Evolutionary conservation across 2,888 invertebrate species (phyloP).

Genomic region (Cynaeus angustus): DNA sequence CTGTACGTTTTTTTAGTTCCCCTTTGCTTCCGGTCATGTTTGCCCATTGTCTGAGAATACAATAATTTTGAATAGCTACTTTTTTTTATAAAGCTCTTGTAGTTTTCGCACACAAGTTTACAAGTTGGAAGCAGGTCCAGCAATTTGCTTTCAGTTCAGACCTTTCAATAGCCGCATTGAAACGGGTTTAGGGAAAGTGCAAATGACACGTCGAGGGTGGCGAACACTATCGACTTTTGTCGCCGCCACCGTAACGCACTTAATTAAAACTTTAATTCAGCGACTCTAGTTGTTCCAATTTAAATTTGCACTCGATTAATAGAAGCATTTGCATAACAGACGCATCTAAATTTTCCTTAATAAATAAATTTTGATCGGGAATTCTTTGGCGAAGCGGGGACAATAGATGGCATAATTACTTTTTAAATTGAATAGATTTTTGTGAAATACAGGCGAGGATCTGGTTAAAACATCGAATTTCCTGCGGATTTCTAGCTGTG

Average conservation of each 20-base stretch:
- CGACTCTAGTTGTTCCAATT: neutral
- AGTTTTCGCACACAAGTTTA: constrained; percentile 7
- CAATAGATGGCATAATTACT: constrained; percentile 9
- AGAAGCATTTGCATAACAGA: constrained; percentile 4
- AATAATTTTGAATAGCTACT: neutral
- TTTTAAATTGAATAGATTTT: neutral
- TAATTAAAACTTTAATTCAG: constrained; percentile 27
- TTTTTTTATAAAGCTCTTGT: neutral
- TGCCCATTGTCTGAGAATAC: neutral
- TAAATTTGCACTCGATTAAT: constrained; percentile 12
- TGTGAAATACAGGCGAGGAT: neutral
- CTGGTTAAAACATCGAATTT: too few relatives aligned
- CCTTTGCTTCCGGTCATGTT: neutral
- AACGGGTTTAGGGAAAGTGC: constrained; percentile 20
- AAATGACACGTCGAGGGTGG: constrained; percentile 17
- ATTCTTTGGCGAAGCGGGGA: neutral
- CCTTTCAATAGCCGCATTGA: constrained; percentile 8
- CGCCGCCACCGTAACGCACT: constrained; percentile 13
- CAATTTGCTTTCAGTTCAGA: constrained; percentile 18
- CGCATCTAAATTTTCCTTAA: constrained; percentile 4
- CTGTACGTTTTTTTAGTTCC: too few relatives aligned
- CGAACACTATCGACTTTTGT: constrained; percentile 13
- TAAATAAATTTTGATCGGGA: neutral
- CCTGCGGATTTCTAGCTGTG: neutral
- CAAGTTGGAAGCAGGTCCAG: constrained; percentile 6